Base-by-base conservation (phyloP, 1,140 invertebrate species). In the Augochlora pura region DNA sequence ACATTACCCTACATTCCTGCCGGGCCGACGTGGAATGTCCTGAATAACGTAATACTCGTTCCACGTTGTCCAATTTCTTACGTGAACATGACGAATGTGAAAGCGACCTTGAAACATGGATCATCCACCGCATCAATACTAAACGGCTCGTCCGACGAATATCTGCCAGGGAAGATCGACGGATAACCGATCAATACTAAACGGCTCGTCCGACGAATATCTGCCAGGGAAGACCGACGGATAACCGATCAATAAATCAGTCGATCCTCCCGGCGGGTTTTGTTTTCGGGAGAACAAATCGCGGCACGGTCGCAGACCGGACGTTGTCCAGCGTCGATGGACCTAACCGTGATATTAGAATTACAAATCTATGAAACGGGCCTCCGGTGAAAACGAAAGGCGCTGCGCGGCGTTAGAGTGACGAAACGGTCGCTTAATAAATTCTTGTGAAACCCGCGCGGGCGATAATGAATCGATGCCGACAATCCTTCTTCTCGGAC, bases 71-170 rank as follows among this genome's bases (percentile, higher is more conserved):
- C 83, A 76, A 85, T 85, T 84, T 85, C 81, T 85, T 85, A 80
- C 68, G 79, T 82, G 84, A 85, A 81, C 79, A 71, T 72, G 74
- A 78, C 65, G 79, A 82, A 85, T 85, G 84, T 86, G 83, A 86
- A 86, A 86, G 84, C 79, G 80, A 85, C 84, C 84, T 86, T 86
- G 84, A 84, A 85, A 77, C 69, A 25, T 77, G 79, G 69, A 75
- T 81, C 84, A 82, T 85, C 83, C 69, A 68, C 42, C 60, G 79
- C 70, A 65, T 77, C 68, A 52, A 67, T 71, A 66, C 68, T 77
- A 75, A 64, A 60, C 25, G 46, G 25, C 52, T 27, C 25, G 5
- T 66, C 32, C 46, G 54, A 85, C 71, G 71, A 69, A n/a, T 59
- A 32, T 32, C 32, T 32, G 32, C 32, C 32, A 32, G 32, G 32